Evolutionary conservation across 2,797 vertebrate genomes (phyloP).

Genomic region (Macrochelys suwanniensis): DNA sequence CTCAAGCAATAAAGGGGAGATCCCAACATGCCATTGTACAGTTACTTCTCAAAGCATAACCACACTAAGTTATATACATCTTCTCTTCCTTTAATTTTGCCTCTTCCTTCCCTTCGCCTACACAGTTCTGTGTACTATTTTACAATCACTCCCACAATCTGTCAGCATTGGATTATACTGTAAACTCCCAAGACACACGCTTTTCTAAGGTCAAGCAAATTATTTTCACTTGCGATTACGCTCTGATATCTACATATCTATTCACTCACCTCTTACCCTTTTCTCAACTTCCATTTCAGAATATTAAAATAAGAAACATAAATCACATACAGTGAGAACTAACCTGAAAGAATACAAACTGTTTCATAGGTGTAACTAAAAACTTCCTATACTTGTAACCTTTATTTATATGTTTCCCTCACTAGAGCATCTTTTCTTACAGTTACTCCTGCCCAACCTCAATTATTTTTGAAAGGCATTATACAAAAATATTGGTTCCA

Average conservation of each 20-base stretch:
- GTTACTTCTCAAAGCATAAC: slow-evolving; percentile 15
- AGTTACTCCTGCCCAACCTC: not conserved
- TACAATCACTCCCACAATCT: slow-evolving; percentile 49
- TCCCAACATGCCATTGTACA: not conserved
- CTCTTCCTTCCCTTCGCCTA: slow-evolving; percentile 45
- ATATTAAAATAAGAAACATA: not conserved
- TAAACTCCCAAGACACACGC: not conserved
- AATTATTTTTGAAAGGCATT: not conserved
- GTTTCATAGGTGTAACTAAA: not conserved
- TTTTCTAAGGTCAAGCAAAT: not conserved
- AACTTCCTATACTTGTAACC: not conserved
- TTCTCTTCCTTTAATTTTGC: slow-evolving; percentile 42
- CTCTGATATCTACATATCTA: not conserved
- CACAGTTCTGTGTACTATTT: slow-evolving; percentile 36
- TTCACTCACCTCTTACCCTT: not conserved
- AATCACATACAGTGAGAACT: not conserved
- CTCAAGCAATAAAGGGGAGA: slow-evolving; percentile 21
- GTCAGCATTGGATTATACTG: slow-evolving; percentile 16
- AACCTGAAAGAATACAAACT: not conserved
- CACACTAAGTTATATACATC: not conserved
- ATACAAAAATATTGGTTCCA: not conserved
- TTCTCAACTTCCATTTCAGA: not conserved
- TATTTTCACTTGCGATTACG: slow-evolving; percentile 35
- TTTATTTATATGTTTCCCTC: not conserved
- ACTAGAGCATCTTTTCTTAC: not conserved